Base-by-base conservation (phyloP, 2,888 invertebrate species). In the Protophormia terraenovae region DNA sequence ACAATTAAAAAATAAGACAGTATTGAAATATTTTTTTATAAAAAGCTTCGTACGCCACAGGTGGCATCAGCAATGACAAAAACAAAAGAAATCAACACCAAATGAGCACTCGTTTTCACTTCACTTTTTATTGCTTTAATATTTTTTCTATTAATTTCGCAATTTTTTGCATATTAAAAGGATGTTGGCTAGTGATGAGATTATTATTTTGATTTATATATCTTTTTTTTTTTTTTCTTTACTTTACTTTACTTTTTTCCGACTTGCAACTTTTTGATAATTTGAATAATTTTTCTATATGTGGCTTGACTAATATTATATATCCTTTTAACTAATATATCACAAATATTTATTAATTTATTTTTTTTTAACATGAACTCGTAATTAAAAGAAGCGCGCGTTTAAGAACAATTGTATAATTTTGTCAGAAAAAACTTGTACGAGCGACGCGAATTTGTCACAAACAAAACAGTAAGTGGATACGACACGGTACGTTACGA, bases 41-140 rank as follows among this genome's bases (percentile, higher is more conserved):
- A 45, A 79, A 50, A 64, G 27, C 60, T 80, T 64, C 3, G 66
- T 47, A 47, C 80, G 66, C 80, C 80, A 73, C 80, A 80, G 73
- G 80, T 80, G 80, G 80, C 58, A 50, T n/a, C 38, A 71, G 50
- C 41, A 62, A 32, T 5, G 29, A 29, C 27, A 50, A 71, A 41
- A 32, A 69, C 60, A 69, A 71, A 38, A 53, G 41, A 38, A 62
- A 24, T 53, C 27, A 35, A 29, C 62, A 71, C 27, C 50, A 78
- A 71, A 71, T 71, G 78, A 69, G 60, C 78, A 78, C 71, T 45
- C 47, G 35, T 22, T 47, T 80, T 72, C 55, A 72, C 45, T 72
- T 27, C 24, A 72, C 35, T 62, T 66, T 38, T 64, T 47, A 47
- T 41, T n/a, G 32, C 32, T 67, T 67, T 66, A 24, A n/a, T 14